Evolutionary conservation across 1,140 invertebrate species (phyloP).

Genomic region (Anadara kagoshimensis): DNA sequence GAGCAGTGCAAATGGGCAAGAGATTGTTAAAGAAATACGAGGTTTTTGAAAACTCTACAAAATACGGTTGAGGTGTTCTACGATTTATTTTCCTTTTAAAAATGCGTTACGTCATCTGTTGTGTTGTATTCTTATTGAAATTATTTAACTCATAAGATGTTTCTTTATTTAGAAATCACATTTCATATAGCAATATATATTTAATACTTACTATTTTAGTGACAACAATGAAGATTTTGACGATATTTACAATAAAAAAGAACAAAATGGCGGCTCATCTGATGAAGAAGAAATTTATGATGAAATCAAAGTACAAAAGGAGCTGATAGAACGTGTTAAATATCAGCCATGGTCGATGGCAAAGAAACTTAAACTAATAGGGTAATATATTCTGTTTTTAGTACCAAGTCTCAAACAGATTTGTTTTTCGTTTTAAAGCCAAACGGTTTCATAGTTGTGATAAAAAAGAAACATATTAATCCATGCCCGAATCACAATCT

Average conservation of each 20-base stretch:
- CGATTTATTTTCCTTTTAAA: no score
- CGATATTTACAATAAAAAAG: conserved; percentile 29
- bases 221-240: conserved; percentile 2
- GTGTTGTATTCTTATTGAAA: no score
- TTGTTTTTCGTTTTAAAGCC: neutral
- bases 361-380: conserved; percentile 88
- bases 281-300: conserved; percentile 90
- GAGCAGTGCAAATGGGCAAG: no score
- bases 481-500: no score
- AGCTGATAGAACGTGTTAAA: conserved; percentile 90
- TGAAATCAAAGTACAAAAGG: conserved; percentile 93
- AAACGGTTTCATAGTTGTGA: neutral
- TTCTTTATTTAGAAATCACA: no score
- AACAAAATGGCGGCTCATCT: conserved; percentile 32
- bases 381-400: conserved; percentile 30
- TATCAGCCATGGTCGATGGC: conserved; percentile 92
- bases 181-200: no score
- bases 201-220: conserved; percentile 2
- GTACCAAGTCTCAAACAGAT: neutral
- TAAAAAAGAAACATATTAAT: no score
- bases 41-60: no score
- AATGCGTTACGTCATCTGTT: no score
- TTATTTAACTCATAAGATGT: no score
- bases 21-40: no score
- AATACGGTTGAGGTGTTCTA: no score